phyloP scores from a whole-genome alignment of 1,140 invertebrate genomes.

The Melitaea cinxia region DNA sequence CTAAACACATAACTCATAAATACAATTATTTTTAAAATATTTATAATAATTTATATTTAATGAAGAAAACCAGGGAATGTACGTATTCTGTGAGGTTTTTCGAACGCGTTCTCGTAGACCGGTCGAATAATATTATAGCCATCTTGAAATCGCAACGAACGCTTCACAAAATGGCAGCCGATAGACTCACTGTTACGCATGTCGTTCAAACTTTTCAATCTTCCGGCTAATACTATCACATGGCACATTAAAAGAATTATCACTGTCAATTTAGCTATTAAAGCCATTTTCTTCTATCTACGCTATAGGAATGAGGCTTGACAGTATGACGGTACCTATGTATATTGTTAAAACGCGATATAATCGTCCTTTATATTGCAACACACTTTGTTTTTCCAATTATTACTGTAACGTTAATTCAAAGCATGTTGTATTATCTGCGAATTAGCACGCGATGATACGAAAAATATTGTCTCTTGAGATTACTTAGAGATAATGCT shows the following conservation, averaged over 20 bases:
- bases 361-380: background rate
- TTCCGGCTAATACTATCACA: constrained; percentile 5
- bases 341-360: background rate
- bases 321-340: no score
- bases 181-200: background rate
- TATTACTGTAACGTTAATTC: background rate
- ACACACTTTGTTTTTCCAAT: background rate
- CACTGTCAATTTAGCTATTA: constrained; percentile 22
- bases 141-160: constrained; percentile 30
- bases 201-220: background rate
- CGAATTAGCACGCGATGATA: constrained; percentile 22
- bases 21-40: background rate
- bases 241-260: constrained; percentile 18
- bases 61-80: constrained; percentile 63
- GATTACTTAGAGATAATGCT: constrained; percentile 5
- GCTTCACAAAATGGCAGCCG: constrained; percentile 38
- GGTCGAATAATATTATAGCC: constrained; percentile 36
- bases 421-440: background rate
- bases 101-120: constrained; percentile 51
- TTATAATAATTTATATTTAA: constrained; percentile 24
- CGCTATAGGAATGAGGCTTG: no score
- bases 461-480: constrained; percentile 15
- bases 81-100: constrained; percentile 54
- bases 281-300: constrained; percentile 14
- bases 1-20: no score